Percentiles rank a stretch among this genome's conserved stretches.
phyloP scores from a whole-genome alignment of 2,797 vertebrate genomes.

The Margarornis squamiger region DNA sequence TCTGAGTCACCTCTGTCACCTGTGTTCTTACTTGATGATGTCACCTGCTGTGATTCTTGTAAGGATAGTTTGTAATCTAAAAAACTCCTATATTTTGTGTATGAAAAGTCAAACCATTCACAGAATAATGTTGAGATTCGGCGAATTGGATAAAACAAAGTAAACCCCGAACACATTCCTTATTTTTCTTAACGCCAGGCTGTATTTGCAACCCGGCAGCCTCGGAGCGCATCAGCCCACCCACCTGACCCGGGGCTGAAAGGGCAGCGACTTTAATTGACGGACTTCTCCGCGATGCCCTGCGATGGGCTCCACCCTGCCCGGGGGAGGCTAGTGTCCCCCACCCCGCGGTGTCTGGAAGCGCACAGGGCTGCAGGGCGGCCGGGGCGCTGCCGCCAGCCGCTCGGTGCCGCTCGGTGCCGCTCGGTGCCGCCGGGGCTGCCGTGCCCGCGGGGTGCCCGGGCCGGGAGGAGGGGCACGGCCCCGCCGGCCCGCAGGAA shows the following conservation, averaged over 20 bases:
- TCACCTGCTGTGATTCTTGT: background rate
- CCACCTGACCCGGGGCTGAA: accelerated
- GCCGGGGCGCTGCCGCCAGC: background rate
- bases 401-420: background rate
- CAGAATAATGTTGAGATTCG: background rate
- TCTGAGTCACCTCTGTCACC: background rate
- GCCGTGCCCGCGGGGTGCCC: background rate
- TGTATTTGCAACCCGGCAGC: background rate
- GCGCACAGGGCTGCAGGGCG: accelerated
- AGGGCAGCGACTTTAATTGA: background rate
- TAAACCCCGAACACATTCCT: accelerated
- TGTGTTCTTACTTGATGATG: background rate
- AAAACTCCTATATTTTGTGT: background rate
- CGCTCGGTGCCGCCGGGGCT: background rate
- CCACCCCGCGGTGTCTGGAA: accelerated
- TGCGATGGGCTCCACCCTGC: accelerated
- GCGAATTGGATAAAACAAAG: accelerated
- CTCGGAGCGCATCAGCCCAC: background rate
- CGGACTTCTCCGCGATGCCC: no score
- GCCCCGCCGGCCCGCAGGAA: background rate
- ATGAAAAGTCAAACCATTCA: background rate
- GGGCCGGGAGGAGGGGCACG: background rate
- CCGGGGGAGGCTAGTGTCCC: accelerated
- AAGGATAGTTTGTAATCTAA: background rate
- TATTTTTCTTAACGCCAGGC: background rate